phyloP scores from a whole-genome alignment of 2,888 invertebrate genomes.

The Lycaena phlaeas region DNA sequence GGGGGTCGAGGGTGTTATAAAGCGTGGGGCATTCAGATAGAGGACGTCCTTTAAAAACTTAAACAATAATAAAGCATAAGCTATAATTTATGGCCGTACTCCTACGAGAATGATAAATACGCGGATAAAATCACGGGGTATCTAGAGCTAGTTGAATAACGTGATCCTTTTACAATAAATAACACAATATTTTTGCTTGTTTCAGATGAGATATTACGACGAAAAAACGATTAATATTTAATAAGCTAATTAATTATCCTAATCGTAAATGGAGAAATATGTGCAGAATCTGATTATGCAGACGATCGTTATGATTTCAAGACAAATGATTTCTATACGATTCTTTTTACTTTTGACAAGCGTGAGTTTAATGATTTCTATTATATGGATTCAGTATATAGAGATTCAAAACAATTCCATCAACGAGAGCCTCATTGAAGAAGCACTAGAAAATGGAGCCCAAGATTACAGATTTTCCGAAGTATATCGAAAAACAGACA shows the following conservation, averaged over 20 bases:
- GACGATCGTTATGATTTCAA: slow-evolving; percentile 23
- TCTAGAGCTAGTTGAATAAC: too few relatives aligned
- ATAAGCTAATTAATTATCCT: too few relatives aligned
- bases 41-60: too few relatives aligned
- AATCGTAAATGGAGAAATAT: slow-evolving; percentile 36
- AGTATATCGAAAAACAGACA: slow-evolving; percentile 37
- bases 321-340: slow-evolving; percentile 30
- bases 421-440: slow-evolving; percentile 32
- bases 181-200: neutral
- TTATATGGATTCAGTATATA: slow-evolving; percentile 35
- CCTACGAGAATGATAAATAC: too few relatives aligned
- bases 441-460: slow-evolving; percentile 41
- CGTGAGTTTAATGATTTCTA: slow-evolving; percentile 30
- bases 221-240: too few relatives aligned
- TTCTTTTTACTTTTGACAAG: slow-evolving; percentile 35
- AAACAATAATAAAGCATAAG: too few relatives aligned
- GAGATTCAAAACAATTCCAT: slow-evolving; percentile 20
- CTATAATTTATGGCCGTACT: too few relatives aligned
- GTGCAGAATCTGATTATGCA: slow-evolving; percentile 20
- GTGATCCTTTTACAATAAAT: too few relatives aligned
- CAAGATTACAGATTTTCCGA: slow-evolving; percentile 41
- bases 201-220: slow-evolving; percentile 9
- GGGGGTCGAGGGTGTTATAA: too few relatives aligned
- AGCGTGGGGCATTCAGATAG: too few relatives aligned
- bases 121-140: too few relatives aligned